Evolutionary conservation across 1,140 invertebrate species (phyloP).

Genomic region (Meloidogyne hapla): DNA sequence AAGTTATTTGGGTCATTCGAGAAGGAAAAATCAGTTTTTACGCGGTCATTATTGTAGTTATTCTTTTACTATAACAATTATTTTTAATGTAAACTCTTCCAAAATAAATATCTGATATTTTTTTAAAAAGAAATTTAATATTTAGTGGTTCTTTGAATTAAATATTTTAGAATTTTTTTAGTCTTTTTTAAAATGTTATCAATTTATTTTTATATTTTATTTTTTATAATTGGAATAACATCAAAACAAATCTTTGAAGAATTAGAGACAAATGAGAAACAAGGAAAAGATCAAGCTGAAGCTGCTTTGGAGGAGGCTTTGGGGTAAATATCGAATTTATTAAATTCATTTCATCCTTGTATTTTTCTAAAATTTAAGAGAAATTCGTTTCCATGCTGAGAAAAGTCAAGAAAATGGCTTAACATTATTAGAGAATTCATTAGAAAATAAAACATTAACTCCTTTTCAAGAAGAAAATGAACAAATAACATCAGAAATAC

Average conservation of each 20-base stretch:
- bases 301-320: slow-evolving; percentile 16
- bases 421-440: neutral
- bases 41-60: too few species aligned
- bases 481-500: neutral
- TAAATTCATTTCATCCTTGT: neutral
- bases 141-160: too few species aligned
- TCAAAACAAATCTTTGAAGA: neutral
- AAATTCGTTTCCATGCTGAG: slow-evolving; percentile 3
- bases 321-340: slow-evolving; percentile 2
- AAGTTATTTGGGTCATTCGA: too few species aligned
- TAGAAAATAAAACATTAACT: neutral
- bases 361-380: neutral
- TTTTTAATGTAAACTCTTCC: too few species aligned
- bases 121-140: too few species aligned
- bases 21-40: too few species aligned
- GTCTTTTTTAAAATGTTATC: neutral
- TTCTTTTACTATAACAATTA: too few species aligned
- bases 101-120: too few species aligned
- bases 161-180: too few species aligned
- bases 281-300: slow-evolving; percentile 10
- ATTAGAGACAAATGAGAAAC: neutral
- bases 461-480: neutral
- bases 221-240: neutral
- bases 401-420: neutral
- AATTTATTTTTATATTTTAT: slow-evolving; percentile 1